These are phyloP conservation scores for Zaprionus taronus DNA, from an alignment of 1,140 invertebrate species.

Conservation along the genomic window DNA sequence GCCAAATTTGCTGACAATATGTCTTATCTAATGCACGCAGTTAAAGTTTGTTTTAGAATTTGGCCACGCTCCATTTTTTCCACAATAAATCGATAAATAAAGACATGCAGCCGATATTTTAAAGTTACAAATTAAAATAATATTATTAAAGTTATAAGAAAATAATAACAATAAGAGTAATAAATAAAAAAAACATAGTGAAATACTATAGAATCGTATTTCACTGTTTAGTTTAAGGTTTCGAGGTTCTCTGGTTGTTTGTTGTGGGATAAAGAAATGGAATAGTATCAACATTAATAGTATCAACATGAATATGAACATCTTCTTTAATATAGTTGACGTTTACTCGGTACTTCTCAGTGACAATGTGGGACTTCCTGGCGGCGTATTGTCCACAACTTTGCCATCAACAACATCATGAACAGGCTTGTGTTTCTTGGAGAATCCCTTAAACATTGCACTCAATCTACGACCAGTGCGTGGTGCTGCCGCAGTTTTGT, in stretches of 20 bases:
- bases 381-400: neutral
- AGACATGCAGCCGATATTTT: no score
- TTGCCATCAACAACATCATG: no score
- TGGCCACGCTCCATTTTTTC: no score
- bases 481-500: no score
- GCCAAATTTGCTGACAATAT: no score
- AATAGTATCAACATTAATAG: neutral
- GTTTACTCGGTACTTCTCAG: constrained; percentile 77
- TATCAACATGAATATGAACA: no score
- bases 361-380: constrained; percentile 84
- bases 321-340: constrained; percentile 5
- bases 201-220: constrained; percentile 72
- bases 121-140: no score
- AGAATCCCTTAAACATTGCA: neutral
- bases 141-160: no score
- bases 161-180: no score
- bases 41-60: no score
- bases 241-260: constrained; percentile 15
- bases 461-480: neutral
- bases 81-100: no score
- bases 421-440: neutral
- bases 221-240: neutral
- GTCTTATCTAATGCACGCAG: no score
- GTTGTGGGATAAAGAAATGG: constrained; percentile 22
- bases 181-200: neutral